phyloP scores from a whole-genome alignment of 2,888 invertebrate species.

The Tetragonula carbonaria region DNA sequence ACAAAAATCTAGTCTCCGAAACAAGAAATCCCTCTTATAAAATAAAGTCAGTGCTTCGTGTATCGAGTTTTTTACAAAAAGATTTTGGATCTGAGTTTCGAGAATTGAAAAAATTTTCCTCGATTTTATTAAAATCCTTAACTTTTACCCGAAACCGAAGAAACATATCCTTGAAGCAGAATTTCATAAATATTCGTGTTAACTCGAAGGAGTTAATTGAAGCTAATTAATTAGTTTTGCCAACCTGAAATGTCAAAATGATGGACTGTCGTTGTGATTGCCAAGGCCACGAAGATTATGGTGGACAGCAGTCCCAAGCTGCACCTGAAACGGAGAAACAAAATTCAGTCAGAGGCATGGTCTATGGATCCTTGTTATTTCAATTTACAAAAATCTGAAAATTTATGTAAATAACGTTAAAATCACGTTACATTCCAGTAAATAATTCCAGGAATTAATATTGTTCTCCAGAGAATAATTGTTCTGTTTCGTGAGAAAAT shows the following conservation, averaged over 20 bases:
- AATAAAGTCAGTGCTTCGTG: no score
- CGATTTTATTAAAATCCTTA: not conserved
- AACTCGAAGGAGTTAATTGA: not conserved
- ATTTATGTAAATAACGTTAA: not conserved
- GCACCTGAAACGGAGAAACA: slow-evolving; percentile 74
- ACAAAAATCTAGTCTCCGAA: no score
- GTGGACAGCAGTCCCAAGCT: slow-evolving; percentile 76
- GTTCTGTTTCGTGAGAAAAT: no score
- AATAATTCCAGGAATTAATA: not conserved
- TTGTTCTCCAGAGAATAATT: no score
- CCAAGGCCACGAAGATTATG: slow-evolving; percentile 70
- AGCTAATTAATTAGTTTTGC: slow-evolving; percentile 19
- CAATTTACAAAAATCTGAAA: not conserved
- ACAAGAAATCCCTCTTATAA: no score
- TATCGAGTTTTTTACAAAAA: no score
- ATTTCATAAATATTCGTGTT: not conserved
- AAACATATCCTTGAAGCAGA: not conserved
- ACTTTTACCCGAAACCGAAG: not conserved
- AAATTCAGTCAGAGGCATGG: not conserved
- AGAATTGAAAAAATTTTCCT: no score
- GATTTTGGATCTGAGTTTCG: no score
- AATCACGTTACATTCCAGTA: not conserved
- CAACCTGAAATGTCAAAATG: slow-evolving; percentile 80
- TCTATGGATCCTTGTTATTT: no score
- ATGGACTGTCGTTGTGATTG: slow-evolving; percentile 73